Base-by-base conservation (phyloP, 2,888 invertebrate genomes). In the Eupithecia subfuscata region DNA sequence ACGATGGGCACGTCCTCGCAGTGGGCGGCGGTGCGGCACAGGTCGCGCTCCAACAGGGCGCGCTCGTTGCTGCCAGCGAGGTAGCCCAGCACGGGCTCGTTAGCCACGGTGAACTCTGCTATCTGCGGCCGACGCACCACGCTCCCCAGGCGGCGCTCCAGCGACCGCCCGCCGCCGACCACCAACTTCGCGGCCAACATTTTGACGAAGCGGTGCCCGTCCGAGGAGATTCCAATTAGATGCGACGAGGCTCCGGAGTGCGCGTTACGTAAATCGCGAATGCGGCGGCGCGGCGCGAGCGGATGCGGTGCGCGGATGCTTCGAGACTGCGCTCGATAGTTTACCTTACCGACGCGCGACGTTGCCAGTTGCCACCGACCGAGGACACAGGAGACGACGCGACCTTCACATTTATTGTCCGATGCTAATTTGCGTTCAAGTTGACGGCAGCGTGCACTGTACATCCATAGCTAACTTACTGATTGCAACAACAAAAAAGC, bases 1-100 rank as follows among this genome's bases (percentile, higher is more conserved):
- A 99, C 96, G 88, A 99, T 97, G 12, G 99, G 99, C 77, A 99
- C 96, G 82, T 99, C 99, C 86, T 97, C 97, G 76, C 96, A 96
- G 75, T 95, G 94, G 37, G 93, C 90, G 16, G 96, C 94, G 80
- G 96, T 96, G 77, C 96, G 93, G 78, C 96, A 93, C 64, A 99
- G 91, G 68, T 97, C 97, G 70, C 95, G 95, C 81, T 96, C 96
- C 48, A 99, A 92, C 68, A 96, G 96, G 71, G 93, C 90, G 75
- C 98, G 96, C 91, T 99, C 99, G 74, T 95, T 91, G 79, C 98
- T 98, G 69, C 97, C 97, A 79, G 97, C 97, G 79, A 96, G 95
- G 92, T 99, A 99, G n/a, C 92, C 93, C 30, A 97, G 92, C 64
- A 98, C 90, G 0, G 98, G 98, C 89, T 98, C 98, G 93, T 98